These are phyloP conservation scores for Cyclargus thomasi DNA, from an alignment of 1,140 invertebrate genomes.

Conservation along the genomic window DNA sequence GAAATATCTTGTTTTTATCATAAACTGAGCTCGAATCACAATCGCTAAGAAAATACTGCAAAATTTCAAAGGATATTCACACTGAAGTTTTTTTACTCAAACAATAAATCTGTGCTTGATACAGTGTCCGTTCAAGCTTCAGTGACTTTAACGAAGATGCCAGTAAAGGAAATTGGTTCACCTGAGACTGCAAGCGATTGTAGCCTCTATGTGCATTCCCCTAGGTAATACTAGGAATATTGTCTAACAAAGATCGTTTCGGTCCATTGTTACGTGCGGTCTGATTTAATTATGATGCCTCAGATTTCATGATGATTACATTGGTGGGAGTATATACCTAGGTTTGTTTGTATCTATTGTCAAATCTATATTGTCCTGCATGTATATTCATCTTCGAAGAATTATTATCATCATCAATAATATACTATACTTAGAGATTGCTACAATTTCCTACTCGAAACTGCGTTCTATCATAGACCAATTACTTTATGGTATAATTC, in stretches of 20 bases:
- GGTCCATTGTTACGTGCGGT: conserved; percentile 4
- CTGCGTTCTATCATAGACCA: no score
- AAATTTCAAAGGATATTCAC: conserved; percentile 9
- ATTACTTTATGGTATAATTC: no score
- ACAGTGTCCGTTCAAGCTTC: conserved; percentile 30
- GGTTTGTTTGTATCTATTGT: background rate
- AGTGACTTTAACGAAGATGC: conserved; percentile 34
- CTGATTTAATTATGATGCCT: conserved; percentile 8
- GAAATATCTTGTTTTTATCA: conserved; percentile 12
- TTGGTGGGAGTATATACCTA: background rate
- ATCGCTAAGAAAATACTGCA: background rate
- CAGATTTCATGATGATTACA: conserved; percentile 12
- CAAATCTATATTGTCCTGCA: background rate
- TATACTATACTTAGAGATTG: no score
- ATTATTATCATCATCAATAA: background rate
- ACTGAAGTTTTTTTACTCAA: conserved; percentile 15
- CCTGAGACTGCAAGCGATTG: conserved; percentile 23
- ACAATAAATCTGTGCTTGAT: conserved; percentile 24
- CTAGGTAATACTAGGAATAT: conserved; percentile 21
- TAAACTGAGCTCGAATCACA: conserved; percentile 9
- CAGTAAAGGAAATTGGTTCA: conserved; percentile 26
- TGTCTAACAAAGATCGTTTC: conserved; percentile 7
- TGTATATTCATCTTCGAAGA: background rate
- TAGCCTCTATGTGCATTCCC: conserved; percentile 19
- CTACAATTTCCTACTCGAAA: no score